Conservation (phyloP, 2,888 invertebrate genomes). For the Rhabditoides inermis region DNA sequence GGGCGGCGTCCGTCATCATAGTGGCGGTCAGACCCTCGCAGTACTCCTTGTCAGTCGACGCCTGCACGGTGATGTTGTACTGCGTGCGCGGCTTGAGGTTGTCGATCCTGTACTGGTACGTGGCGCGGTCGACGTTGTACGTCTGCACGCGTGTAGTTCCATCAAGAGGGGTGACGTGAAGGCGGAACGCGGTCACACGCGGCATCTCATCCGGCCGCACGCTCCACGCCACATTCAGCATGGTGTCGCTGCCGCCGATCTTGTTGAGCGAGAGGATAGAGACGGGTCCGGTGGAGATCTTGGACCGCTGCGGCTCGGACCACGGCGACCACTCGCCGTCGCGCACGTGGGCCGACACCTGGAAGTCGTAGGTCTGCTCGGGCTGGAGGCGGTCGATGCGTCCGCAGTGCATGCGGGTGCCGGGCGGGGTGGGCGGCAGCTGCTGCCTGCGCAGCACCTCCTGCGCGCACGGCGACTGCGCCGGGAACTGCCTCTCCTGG, state of each 20-base stretch:
- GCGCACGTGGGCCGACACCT: slow-evolving; percentile 30
- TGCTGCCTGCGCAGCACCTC: slow-evolving; percentile 42
- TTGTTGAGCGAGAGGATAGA: slow-evolving; percentile 40
- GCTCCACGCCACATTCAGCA: slow-evolving; percentile 43
- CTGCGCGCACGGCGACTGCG: slow-evolving; percentile 41
- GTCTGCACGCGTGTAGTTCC: slow-evolving; percentile 37
- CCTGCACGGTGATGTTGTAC: slow-evolving; percentile 51
- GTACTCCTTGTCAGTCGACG: slow-evolving; percentile 27
- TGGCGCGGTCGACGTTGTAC: slow-evolving; percentile 49
- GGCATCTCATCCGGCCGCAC: slow-evolving; percentile 42
- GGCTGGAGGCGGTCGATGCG: slow-evolving; percentile 43
- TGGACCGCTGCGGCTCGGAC: slow-evolving; percentile 25
- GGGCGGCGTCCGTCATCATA: slow-evolving; percentile 46
- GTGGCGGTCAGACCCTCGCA: slow-evolving; percentile 39
- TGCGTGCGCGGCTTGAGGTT: slow-evolving; percentile 47
- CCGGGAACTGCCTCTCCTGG: slow-evolving; percentile 43
- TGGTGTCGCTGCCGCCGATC: slow-evolving; percentile 37
- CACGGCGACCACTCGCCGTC: slow-evolving; percentile 28
- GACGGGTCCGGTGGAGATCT: slow-evolving; percentile 37
- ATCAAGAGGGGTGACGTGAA: slow-evolving; percentile 42
- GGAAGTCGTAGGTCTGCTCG: slow-evolving; percentile 48
- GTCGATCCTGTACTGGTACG: slow-evolving; percentile 48
- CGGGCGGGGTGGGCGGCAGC: slow-evolving; percentile 45
- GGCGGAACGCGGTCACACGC: slow-evolving; percentile 45
- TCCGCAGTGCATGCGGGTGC: slow-evolving; percentile 44